Percentiles rank a stretch among this genome's conserved stretches.
Conservation (phyloP, 1,140 invertebrate genomes). For the Pantala flavescens region DNA sequence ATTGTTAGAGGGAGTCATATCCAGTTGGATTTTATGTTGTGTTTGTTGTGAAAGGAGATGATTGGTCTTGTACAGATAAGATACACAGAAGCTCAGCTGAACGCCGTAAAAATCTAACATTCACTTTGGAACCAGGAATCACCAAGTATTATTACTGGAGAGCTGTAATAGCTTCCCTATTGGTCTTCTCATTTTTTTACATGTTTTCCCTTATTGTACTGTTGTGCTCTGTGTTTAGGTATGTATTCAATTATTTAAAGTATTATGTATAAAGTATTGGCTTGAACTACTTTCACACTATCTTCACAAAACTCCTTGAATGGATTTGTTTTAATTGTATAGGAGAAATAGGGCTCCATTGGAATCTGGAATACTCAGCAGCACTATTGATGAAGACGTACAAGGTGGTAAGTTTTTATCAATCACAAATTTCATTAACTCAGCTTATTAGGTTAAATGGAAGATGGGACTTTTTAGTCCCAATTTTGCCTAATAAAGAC, state of each 20-base stretch:
- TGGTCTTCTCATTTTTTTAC: constrained; percentile 50
- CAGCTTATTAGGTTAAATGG: no score
- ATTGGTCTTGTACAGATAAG: constrained; percentile 52
- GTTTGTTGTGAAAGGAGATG: constrained; percentile 65
- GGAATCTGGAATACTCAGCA: neutral
- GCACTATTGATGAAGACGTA: neutral
- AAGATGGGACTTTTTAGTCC: no score
- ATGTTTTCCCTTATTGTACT: constrained; percentile 41
- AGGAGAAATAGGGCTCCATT: neutral
- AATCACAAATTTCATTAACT: no score
- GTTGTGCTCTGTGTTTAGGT: constrained; percentile 30
- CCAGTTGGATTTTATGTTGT: constrained; percentile 69
- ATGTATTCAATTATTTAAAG: no score
- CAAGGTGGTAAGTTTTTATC: no score
- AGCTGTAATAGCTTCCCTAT: constrained; percentile 44
- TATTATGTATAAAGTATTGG: no score
- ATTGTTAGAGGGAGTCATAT: constrained; percentile 54
- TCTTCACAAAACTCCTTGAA: no score
- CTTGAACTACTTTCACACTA: no score
- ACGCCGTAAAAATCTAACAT: constrained; percentile 42
- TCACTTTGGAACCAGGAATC: constrained; percentile 46
- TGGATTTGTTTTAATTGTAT: no score
- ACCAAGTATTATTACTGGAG: constrained; percentile 48
- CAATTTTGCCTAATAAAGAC: no score
- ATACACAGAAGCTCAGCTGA: constrained; percentile 25